Base-by-base conservation (phyloP, 2,888 invertebrate species). In the Drosophila mettleri region DNA sequence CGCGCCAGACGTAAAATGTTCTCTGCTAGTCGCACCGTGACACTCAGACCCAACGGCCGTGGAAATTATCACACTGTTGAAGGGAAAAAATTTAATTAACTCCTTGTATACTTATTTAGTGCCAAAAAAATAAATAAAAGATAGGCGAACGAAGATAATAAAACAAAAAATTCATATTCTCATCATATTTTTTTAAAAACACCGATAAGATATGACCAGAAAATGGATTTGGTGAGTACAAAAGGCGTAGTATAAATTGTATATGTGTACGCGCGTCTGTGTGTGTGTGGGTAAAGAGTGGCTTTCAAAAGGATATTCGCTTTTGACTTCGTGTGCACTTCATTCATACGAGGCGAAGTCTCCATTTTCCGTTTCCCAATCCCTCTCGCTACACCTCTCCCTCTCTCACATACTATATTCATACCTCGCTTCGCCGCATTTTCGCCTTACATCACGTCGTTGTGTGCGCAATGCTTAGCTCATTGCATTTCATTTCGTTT, bases 171-270 rank as follows among this genome's bases (percentile, higher is more conserved):
- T 6, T 5, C 4, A 14, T n/a, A n/a, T n/a, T n/a, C n/a, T n/a
- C n/a, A n/a, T n/a, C 20, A 14, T 20, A 48, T 20, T 5, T 18
- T 36, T 38, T 33, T 22, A 12, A 3, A 6, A 16, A 31, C 14
- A 18, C 29, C 29, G 73, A 71, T 76, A 29, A 76, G 57, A 70
- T 66, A 46, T 29, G 38, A 36, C 9, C 14, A 10, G 38, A 49
- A 20, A 54, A 87, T 85, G 87, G 24, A 33, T 16, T 43, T 38
- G 82, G 82, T 88, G 22, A 83, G 88, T 83, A 16, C 31, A 36
- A 12, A 33, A 10, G 3, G 1, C 36, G 65, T 64, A 64, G 18
- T 58, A 12, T 39, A 54, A 45, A 10, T n/a, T 43, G 16, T 22
- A 9, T 51, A 5, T 34, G 9, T n/a, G 48, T 6, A 9, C 38